A percentile compares a stretch with the other conserved stretches of the same genome.
phyloP scores from a whole-genome alignment of 2,888 invertebrate species.

The Ellobium chinense region DNA sequence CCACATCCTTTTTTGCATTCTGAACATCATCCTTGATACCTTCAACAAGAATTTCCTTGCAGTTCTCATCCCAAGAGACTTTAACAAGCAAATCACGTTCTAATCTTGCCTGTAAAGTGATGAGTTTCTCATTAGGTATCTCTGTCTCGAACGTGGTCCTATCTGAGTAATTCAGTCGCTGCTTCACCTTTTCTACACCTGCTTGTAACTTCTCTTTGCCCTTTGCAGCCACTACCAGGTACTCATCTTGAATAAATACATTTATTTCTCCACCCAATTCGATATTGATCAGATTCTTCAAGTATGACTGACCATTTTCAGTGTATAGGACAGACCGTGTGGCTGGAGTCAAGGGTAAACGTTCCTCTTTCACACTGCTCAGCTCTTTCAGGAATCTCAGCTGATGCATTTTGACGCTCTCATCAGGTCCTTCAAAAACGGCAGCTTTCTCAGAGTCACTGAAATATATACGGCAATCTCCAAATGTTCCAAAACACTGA shows the following conservation, averaged over 20 bases:
- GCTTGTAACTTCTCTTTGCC: background rate
- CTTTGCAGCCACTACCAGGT: background rate
- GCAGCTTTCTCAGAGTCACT: background rate
- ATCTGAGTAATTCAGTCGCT: conserved; percentile 2
- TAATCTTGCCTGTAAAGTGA: background rate
- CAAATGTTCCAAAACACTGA: conserved; percentile 11
- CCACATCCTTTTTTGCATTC: background rate
- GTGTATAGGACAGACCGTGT: background rate
- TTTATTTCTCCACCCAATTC: conserved; percentile 1
- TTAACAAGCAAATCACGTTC: conserved; percentile 24
- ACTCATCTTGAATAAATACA: background rate
- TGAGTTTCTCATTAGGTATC: background rate
- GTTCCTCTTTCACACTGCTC: background rate
- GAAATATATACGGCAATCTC: background rate
- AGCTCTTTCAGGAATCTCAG: conserved; percentile 7
- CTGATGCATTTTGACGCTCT: background rate
- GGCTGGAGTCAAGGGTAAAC: background rate
- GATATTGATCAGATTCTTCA: background rate
- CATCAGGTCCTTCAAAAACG: background rate
- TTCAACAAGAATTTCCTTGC: background rate
- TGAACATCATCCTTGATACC: conserved; percentile 31
- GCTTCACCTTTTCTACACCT: conserved; percentile 4
- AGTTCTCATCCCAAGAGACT: background rate
- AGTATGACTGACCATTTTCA: background rate
- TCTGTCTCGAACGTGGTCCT: background rate